Percentiles rank a stretch among this genome's conserved stretches.
These are phyloP conservation scores for Theretra japonica DNA, from an alignment of 2,888 invertebrate genomes.

Conservation along the genomic window DNA sequence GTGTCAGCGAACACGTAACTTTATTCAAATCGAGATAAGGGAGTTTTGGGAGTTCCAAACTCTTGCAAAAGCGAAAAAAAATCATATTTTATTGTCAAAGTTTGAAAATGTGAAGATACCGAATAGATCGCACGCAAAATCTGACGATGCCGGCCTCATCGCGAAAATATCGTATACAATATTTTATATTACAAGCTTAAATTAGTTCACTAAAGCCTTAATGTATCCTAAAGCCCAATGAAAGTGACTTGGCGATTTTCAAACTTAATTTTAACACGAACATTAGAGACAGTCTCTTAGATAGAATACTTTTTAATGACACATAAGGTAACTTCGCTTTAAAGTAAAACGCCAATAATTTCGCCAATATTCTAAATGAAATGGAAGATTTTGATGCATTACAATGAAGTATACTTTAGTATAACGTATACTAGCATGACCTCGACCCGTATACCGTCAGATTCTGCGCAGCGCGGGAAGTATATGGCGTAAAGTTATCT, in stretches of 20 bases:
- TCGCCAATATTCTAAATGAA: neutral
- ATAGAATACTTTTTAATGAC: neutral
- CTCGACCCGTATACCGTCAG: neutral
- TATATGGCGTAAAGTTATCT: conserved; percentile 73
- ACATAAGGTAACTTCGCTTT: conserved; percentile 2
- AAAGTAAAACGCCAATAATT: neutral
- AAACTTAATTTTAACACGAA: neutral
- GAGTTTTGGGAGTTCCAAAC: conserved; percentile 30
- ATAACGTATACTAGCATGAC: conserved; percentile 18
- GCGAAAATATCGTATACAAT: conserved; percentile 26
- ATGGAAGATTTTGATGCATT: neutral
- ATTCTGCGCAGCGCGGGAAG: conserved; percentile 48
- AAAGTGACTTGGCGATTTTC: neutral
- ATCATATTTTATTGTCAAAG: conserved; percentile 67
- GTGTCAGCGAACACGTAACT: conserved; percentile 32
- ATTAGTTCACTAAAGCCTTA: conserved; percentile 21
- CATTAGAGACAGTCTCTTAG: neutral
- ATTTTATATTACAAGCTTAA: conserved; percentile 23
- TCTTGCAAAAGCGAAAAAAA: conserved; percentile 41
- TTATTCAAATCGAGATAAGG: conserved; percentile 27
- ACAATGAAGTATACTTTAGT: conserved; percentile 12
- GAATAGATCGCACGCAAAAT: conserved; percentile 37
- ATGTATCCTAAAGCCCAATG: conserved; percentile 1
- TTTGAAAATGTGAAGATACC: conserved; percentile 59
- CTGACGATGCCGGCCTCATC: conserved; percentile 11